phyloP scores from a whole-genome alignment of 2,888 invertebrate species.

The Frankliniella fusca region DNA sequence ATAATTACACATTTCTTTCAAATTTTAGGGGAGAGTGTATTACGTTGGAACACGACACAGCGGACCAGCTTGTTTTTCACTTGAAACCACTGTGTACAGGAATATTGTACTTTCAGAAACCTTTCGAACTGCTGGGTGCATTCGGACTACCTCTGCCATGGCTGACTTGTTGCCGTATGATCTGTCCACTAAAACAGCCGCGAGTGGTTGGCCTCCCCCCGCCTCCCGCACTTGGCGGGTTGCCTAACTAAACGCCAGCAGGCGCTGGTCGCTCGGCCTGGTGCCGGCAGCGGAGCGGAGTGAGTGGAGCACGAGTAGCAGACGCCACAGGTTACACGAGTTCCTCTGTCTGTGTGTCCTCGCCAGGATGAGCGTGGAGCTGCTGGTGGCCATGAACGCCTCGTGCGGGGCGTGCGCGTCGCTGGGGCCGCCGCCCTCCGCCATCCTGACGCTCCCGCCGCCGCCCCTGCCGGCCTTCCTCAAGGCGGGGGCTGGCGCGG shows the following conservation, averaged over 20 bases:
- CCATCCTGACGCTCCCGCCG: constrained; percentile 76
- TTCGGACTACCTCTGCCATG: too few species aligned
- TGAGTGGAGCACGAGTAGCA: not conserved
- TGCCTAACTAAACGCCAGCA: not conserved
- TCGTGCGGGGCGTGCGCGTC: constrained; percentile 48
- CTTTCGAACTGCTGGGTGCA: too few species aligned
- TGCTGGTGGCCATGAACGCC: constrained; percentile 43
- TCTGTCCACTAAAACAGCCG: too few species aligned
- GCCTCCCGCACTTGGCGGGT: not conserved
- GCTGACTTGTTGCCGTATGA: too few species aligned
- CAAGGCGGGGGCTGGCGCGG: constrained; percentile 45
- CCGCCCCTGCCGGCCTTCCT: constrained; percentile 78
- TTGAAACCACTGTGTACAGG: too few species aligned
- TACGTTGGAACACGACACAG: too few species aligned
- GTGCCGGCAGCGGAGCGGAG: too few species aligned
- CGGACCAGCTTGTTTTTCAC: too few species aligned
- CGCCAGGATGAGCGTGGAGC: constrained; percentile 39
- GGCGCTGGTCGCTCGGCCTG: not conserved
- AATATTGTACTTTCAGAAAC: too few species aligned
- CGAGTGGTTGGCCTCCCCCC: not conserved
- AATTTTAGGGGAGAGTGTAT: too few species aligned
- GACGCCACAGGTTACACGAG: not conserved
- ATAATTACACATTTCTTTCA: too few species aligned
- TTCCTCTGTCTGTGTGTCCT: not conserved
- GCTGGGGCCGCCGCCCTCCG: constrained; percentile 74